Evolutionary conservation across 1,140 invertebrate species (phyloP).

Genomic region (Drosophila repletoides): DNA sequence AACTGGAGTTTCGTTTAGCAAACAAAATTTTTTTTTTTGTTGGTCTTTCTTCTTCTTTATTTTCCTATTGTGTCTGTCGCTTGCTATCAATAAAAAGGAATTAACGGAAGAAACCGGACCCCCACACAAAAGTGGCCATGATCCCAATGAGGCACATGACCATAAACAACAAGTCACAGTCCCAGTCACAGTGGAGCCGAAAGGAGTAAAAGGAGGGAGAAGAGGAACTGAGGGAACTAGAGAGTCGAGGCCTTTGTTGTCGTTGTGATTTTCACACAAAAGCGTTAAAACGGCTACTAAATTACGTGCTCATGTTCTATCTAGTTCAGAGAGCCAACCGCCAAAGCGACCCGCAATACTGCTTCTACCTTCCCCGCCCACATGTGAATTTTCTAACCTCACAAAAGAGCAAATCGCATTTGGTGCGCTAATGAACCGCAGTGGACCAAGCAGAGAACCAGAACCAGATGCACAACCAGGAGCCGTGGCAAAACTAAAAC

Average conservation of each 20-base stretch:
- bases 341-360: constrained; percentile 18
- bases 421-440: constrained; percentile 78
- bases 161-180: constrained; percentile 62
- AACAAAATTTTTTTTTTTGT: constrained; percentile 53
- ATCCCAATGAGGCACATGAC: constrained; percentile 70
- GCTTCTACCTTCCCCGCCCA: constrained; percentile 21
- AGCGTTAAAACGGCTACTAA: constrained; percentile 77
- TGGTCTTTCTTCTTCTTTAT: constrained; percentile 21
- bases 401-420: constrained; percentile 64
- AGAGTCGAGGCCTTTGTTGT: constrained; percentile 31
- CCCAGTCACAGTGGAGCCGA: too few relatives aligned
- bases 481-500: too few relatives aligned
- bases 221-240: background rate
- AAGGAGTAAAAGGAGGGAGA: background rate
- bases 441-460: constrained; percentile 36
- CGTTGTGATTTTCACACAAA: constrained; percentile 79
- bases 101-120: constrained; percentile 78
- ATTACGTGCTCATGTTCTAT: constrained; percentile 77
- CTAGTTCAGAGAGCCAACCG: constrained; percentile 52
- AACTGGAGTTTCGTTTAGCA: constrained; percentile 25
- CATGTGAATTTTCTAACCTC: constrained; percentile 20
- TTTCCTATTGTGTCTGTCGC: constrained; percentile 55
- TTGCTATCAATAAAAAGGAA: constrained; percentile 78
- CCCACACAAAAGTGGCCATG: constrained; percentile 56
- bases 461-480: background rate